These are phyloP conservation scores for Agrochola lychnidis DNA, from an alignment of 2,888 invertebrate species.

Conservation along the genomic window DNA sequence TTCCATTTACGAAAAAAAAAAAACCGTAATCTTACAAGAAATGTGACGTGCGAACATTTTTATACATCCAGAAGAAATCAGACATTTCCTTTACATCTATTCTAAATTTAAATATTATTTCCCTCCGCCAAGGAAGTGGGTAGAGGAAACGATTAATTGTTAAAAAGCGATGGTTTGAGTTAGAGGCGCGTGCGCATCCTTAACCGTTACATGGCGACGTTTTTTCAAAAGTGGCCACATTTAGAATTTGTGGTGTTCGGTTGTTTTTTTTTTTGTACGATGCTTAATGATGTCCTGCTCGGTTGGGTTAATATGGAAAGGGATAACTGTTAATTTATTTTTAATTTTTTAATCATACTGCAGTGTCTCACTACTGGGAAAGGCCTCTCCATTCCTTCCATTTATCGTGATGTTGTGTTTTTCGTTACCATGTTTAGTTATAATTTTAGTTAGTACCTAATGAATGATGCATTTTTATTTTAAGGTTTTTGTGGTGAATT, in stretches of 20 bases:
- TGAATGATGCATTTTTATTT: background rate
- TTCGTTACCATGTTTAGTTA: background rate
- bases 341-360: no score
- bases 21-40: slow-evolving; percentile 1
- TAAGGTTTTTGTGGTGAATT: background rate
- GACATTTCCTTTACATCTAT: slow-evolving; percentile 72
- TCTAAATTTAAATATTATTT: slow-evolving; percentile 69
- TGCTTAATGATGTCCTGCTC: slow-evolving; percentile 83
- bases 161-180: slow-evolving; percentile 78
- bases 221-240: slow-evolving; percentile 74
- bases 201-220: slow-evolving; percentile 67
- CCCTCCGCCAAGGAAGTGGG: slow-evolving; percentile 66
- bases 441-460: background rate
- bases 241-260: slow-evolving; percentile 69
- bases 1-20: slow-evolving; percentile 1
- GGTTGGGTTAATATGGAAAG: slow-evolving; percentile 68
- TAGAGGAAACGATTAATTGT: slow-evolving; percentile 85
- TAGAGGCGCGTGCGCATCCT: slow-evolving; percentile 79
- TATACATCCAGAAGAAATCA: slow-evolving; percentile 67
- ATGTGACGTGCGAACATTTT: slow-evolving; percentile 64
- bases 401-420: background rate
- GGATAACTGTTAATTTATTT: slow-evolving; percentile 11
- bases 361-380: background rate
- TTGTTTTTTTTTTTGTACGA: slow-evolving; percentile 71
- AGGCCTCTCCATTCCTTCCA: background rate